Evolutionary conservation across 2,797 vertebrate species (phyloP).

Genomic region (Semaprochilodus insignis): DNA sequence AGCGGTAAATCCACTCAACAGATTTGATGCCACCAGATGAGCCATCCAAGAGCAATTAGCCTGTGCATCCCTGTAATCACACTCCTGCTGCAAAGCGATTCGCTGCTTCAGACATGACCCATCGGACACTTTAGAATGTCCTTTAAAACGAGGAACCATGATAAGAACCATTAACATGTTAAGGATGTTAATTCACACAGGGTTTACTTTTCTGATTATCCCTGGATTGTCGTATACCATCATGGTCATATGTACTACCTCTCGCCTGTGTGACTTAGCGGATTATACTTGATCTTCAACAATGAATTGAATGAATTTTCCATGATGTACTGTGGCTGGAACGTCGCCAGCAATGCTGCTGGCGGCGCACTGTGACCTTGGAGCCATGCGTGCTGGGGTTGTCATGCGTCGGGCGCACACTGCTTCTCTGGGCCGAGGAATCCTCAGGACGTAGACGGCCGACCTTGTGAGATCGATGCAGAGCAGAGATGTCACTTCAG

Average conservation of each 20-base stretch:
- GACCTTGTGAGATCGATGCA: constrained; percentile 27
- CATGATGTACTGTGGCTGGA: not conserved
- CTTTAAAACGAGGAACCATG: not conserved
- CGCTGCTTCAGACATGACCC: not conserved
- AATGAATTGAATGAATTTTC: not conserved
- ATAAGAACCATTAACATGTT: not conserved
- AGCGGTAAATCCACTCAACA: constrained; percentile 28
- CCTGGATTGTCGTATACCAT: not conserved
- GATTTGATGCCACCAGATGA: not conserved
- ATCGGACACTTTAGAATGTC: not conserved
- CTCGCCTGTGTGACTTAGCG: not conserved
- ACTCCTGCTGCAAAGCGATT: not conserved
- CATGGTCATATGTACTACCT: not conserved
- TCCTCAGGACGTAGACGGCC: constrained; percentile 13
- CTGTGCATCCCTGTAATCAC: not conserved
- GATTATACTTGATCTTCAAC: constrained; percentile 17
- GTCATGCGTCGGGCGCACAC: not conserved
- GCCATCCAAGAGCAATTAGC: constrained; percentile 14
- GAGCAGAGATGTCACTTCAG: constrained; percentile 35
- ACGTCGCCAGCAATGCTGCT: not conserved
- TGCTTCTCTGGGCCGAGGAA: not conserved
- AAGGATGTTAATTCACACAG: not conserved
- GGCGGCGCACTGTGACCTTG: constrained; percentile 28
- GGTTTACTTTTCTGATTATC: constrained; percentile 10
- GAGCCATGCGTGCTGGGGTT: constrained; percentile 2